Evolutionary conservation across 2,113 vertebrate species (phyloP).

Genomic region (Nibea albiflora): DNA sequence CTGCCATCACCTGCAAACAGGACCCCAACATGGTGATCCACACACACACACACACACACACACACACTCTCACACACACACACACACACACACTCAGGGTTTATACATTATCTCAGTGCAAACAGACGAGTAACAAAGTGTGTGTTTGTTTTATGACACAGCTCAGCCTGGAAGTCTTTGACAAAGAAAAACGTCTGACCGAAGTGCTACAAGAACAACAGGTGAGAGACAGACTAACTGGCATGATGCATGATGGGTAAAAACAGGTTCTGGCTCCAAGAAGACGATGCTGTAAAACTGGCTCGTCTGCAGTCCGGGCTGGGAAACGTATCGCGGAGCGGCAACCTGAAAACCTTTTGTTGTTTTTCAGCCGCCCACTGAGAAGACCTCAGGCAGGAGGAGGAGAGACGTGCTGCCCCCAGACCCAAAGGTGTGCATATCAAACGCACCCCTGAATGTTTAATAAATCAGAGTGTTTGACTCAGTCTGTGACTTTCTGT

Average conservation of each 20-base stretch:
- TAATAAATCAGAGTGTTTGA: not conserved
- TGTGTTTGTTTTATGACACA: constrained; percentile 41
- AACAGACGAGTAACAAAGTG: not conserved
- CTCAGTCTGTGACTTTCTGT: not conserved
- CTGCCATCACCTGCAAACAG: constrained; percentile 16
- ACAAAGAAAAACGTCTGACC: not conserved
- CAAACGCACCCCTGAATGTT: no score
- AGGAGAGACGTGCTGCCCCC: constrained; percentile 27
- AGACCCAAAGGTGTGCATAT: constrained; percentile 43
- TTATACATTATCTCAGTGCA: not conserved
- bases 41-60: not conserved
- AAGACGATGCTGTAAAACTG: no score
- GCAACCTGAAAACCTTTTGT: not conserved
- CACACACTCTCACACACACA: not conserved
- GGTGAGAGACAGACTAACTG: constrained; percentile 31
- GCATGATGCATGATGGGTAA: no score
- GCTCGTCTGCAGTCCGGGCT: no score
- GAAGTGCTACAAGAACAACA: not conserved
- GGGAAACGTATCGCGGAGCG: no score
- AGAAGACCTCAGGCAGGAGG: not conserved
- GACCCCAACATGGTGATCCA: constrained; percentile 40
- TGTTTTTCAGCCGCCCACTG: constrained; percentile 52
- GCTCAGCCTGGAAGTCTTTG: constrained; percentile 23
- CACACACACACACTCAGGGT: constrained; percentile 14
- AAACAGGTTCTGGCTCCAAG: no score